Conservation (phyloP, 2,113 vertebrate species). For the Arothron firmamentum region DNA sequence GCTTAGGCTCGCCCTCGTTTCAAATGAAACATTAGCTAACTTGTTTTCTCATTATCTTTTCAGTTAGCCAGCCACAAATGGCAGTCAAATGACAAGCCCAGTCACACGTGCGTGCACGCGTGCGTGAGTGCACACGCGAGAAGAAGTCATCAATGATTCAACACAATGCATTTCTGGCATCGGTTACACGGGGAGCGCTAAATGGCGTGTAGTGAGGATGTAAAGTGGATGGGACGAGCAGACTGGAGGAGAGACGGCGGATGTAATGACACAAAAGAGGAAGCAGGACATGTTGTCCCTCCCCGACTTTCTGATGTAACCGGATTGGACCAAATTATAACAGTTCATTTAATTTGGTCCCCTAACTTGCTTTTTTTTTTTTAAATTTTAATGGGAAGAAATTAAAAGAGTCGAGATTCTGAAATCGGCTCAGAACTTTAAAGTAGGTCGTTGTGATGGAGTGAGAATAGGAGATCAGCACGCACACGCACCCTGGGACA, state of each 20-base stretch:
- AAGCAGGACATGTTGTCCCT: neutral
- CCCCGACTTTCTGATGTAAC: neutral
- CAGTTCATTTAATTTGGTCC: no score
- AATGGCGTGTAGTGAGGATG: conserved; percentile 39
- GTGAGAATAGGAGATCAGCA: no score
- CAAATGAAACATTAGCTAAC: conserved; percentile 6
- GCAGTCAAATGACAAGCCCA: neutral
- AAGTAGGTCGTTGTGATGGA: no score
- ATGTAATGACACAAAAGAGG: conserved; percentile 28
- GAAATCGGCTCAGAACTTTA: neutral
- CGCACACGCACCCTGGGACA: conserved; percentile 14
- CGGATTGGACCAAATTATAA: neutral
- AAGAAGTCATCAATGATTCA: conserved; percentile 51
- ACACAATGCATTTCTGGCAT: conserved; percentile 14
- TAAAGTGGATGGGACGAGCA: conserved; percentile 47
- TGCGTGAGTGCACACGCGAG: neutral
- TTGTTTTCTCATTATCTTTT: neutral
- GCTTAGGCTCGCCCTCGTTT: conserved; percentile 1
- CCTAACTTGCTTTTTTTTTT: no score
- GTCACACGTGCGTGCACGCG: neutral
- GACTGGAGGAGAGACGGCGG: conserved; percentile 31
- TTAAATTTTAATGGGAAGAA: no score
- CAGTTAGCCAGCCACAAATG: conserved; percentile 1
- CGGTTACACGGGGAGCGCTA: conserved; percentile 36
- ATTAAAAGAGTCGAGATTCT: neutral